Evolutionary conservation across 2,888 invertebrate genomes (phyloP).

Genomic region (Poecilobothrus nobilitatus): DNA sequence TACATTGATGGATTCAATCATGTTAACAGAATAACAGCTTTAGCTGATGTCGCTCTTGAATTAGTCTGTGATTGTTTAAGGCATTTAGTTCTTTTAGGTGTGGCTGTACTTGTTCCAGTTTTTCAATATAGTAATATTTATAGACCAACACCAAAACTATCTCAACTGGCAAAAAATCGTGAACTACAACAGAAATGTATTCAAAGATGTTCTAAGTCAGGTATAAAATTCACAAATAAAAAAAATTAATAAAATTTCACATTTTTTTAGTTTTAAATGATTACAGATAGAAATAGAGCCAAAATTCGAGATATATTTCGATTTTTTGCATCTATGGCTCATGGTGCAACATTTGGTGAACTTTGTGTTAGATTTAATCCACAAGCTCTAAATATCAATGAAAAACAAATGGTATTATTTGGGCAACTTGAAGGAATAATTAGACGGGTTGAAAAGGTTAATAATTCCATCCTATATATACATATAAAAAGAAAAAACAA

Average conservation of each 20-base stretch:
- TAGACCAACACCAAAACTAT: conserved; percentile 61
- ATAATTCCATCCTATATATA: too few relatives aligned
- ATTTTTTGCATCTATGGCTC: conserved; percentile 67
- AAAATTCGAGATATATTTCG: conserved; percentile 62
- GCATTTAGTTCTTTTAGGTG: conserved; percentile 68
- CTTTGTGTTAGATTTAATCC: conserved; percentile 67
- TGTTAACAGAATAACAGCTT: conserved; percentile 65
- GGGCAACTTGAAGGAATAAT: conserved; percentile 80
- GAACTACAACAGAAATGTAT: conserved; percentile 62
- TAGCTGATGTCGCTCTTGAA: conserved; percentile 73
- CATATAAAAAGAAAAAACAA: conserved; percentile 9
- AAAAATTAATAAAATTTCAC: not conserved
- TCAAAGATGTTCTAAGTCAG: conserved; percentile 58
- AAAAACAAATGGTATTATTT: conserved; percentile 75
- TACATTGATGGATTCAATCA: conserved; percentile 77
- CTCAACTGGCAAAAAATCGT: conserved; percentile 55
- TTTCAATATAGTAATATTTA: conserved; percentile 72
- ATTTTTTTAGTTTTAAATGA: conserved; percentile 22
- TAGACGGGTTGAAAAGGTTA: conserved; percentile 67
- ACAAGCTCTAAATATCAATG: conserved; percentile 64
- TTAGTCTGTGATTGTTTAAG: conserved; percentile 73
- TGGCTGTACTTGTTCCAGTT: conserved; percentile 65
- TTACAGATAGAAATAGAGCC: conserved; percentile 54
- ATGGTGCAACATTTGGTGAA: conserved; percentile 67
- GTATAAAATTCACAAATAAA: conserved; percentile 38